These are phyloP conservation scores for Phrynocephalus vlangalii DNA, from an alignment of 2,797 vertebrate genomes.

Conservation along the genomic window DNA sequence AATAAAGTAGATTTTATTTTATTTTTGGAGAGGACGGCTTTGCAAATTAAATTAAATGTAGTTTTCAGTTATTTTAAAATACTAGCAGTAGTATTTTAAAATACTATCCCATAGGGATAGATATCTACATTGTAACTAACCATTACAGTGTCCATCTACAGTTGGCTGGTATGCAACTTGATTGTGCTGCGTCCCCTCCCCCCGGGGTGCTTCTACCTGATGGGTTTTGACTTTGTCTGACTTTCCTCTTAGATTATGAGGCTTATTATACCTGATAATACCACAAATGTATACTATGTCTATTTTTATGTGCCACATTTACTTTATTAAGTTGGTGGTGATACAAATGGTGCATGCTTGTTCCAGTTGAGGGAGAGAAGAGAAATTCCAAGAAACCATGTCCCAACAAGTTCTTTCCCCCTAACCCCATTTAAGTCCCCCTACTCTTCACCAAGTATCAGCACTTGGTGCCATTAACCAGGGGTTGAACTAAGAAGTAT, in stretches of 20 bases:
- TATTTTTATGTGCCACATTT: not conserved
- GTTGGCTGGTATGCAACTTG: not conserved
- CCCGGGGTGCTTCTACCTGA: not conserved
- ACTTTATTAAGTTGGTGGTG: not conserved
- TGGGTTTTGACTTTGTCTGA: not conserved
- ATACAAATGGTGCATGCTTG: not conserved
- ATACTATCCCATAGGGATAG: too few relatives aligned
- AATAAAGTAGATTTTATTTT: not conserved
- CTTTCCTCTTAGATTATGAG: not conserved
- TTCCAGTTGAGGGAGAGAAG: not conserved
- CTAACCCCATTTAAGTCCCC: not conserved
- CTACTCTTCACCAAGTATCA: not conserved
- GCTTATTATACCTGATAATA: not conserved
- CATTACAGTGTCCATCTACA: not conserved
- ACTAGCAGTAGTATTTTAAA: not conserved
- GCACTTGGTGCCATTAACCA: not conserved
- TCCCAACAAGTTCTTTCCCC: not conserved
- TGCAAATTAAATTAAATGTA: not conserved
- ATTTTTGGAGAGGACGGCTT: not conserved
- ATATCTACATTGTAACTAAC: not conserved
- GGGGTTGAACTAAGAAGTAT: not conserved
- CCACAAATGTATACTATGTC: not conserved
- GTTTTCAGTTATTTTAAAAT: conserved; percentile 5
- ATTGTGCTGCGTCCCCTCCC: too few relatives aligned
- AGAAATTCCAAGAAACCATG: not conserved